Evolutionary conservation across 2,797 vertebrate genomes (phyloP), one percentile per base, ranked within the genome.

Genomic region (Typhlichthys eigenmanni): DNA sequence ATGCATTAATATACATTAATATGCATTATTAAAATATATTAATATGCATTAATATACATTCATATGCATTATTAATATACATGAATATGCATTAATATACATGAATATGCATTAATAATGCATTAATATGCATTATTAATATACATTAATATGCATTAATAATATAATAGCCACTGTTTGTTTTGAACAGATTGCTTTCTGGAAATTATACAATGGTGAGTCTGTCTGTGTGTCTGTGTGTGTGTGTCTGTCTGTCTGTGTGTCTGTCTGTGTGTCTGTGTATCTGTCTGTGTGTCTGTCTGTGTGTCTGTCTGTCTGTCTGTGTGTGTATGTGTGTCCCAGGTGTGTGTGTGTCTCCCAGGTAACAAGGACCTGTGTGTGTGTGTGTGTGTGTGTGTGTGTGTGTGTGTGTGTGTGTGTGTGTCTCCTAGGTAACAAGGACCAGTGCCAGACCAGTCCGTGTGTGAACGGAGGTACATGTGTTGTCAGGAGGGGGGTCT

Each of bases 391-490:
- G n/a, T 29, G 17, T 58, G 38, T 29, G 38, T 19, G 2, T 11
- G n/a, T 57, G 5, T 17, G 16, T 58, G 3, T 24, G 56, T 58
- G 16, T 12, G 12, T 13, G 13, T 43, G 1, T 52, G 17, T 16
- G 1, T 55, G 38, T 8, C 47, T 34, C 19, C 0, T 80, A 95
- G 96, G 19, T 19, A 19, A 85, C 0, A 92, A 94, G 8, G 75
- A 88, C 66, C 93, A 92, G 13, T 98, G 96, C 12, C 4, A 65
- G 0, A 87, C 92, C 0, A 91, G 78, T 79, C 97, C 96, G 1
- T 98, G 97, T 75, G 89, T 92, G 58, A 81, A 97, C 32, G 91
- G 92, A 0, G 92, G 93, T 0, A 82, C 74, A 1, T 98, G 97
- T 29, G 86, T 83, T 0, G 89, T 95, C 77, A 80, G 4, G 29